phyloP scores from a whole-genome alignment of 2,888 invertebrate genomes.

The Synanthedon formicaeformis region DNA sequence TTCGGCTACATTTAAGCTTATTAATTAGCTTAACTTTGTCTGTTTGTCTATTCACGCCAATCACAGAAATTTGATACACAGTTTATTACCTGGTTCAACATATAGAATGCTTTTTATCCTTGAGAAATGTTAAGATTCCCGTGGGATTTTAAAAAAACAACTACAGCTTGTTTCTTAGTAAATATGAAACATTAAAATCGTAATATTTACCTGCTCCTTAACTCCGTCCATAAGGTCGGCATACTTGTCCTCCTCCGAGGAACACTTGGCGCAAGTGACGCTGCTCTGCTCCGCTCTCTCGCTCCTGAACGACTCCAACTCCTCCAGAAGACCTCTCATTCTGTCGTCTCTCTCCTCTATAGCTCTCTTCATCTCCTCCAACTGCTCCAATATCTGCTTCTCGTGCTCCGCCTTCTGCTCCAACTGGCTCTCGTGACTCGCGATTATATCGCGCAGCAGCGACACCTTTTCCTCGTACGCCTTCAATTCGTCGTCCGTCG shows the following conservation, averaged over 20 bases:
- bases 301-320: conserved; percentile 63
- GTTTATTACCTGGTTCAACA: no score
- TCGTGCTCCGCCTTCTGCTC: conserved; percentile 76
- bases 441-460: conserved; percentile 81
- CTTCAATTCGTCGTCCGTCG: conserved; percentile 78
- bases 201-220: conserved; percentile 41
- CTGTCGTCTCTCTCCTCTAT: conserved; percentile 68
- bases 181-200: not conserved
- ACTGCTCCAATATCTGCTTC: conserved; percentile 70
- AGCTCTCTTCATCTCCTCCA: conserved; percentile 65
- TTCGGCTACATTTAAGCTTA: no score
- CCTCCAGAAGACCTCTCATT: conserved; percentile 65
- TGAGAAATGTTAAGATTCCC: not conserved
- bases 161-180: not conserved
- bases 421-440: conserved; percentile 80
- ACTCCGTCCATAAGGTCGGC: conserved; percentile 37
- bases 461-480: conserved; percentile 81
- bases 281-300: conserved; percentile 51
- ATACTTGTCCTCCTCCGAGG: conserved; percentile 33
- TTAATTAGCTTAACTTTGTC: no score
- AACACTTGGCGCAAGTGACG: conserved; percentile 36
- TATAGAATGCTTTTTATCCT: no score
- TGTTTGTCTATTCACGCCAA: no score
- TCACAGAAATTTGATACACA: no score
- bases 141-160: not conserved